These are phyloP conservation scores for Amphiprion clarkii DNA, from an alignment of 2,797 vertebrate species.

Conservation along the genomic window DNA sequence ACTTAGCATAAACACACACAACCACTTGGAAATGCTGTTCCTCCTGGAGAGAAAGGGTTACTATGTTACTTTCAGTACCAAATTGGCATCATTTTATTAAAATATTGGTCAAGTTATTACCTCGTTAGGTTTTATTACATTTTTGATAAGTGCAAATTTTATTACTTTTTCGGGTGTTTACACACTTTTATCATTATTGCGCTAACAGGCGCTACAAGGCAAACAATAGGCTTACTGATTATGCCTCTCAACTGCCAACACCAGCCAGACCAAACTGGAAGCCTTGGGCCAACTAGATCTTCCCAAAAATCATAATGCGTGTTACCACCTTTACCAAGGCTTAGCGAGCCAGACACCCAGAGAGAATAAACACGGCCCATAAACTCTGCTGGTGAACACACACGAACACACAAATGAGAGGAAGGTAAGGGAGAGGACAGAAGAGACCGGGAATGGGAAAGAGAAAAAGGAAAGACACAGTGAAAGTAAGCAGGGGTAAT, in stretches of 20 bases:
- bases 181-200: too few relatives aligned
- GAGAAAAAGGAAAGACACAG: conserved; percentile 44
- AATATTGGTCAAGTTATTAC: too few relatives aligned
- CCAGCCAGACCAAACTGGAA: background rate
- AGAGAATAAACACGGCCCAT: conserved; percentile 19
- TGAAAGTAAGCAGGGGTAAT: conserved; percentile 67
- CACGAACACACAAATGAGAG: conserved; percentile 30
- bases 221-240: conserved; percentile 1
- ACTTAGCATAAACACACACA: too few relatives aligned
- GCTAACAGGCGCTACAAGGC: too few relatives aligned
- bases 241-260: background rate
- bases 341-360: conserved; percentile 14
- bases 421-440: conserved; percentile 44
- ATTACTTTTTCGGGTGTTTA: too few relatives aligned
- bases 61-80: too few relatives aligned
- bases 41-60: too few relatives aligned
- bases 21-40: too few relatives aligned
- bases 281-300: background rate
- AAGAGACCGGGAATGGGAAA: conserved; percentile 20
- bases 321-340: conserved; percentile 14
- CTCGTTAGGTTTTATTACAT: too few relatives aligned
- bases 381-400: conserved; percentile 10
- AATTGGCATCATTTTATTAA: too few relatives aligned
- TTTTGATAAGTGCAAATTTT: too few relatives aligned
- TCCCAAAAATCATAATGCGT: background rate